Base-by-base conservation (phyloP, 2,797 vertebrate genomes). In the Ctenopoma multispine region DNA sequence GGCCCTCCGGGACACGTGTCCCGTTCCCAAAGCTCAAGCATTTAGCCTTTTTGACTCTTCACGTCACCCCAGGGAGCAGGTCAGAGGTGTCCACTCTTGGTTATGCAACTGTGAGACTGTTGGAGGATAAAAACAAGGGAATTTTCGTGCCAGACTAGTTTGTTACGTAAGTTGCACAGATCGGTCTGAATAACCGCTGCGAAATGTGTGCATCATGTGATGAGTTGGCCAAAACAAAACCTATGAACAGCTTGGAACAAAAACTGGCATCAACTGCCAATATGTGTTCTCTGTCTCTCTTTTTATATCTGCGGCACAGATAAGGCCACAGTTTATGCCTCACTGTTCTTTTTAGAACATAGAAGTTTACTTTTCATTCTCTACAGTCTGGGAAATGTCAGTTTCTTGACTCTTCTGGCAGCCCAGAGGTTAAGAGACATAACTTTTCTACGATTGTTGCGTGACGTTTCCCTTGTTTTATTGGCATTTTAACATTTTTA, bases 1-100 rank as follows among this genome's bases (percentile, higher is more conserved):
- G 58, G 75, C 78, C 80, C 62, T 79, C 79, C 8, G 0, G 67
- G 78, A 87, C 77, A 75, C 63, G 78, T 70, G 80, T 66, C 81
- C 54, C 49, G 72, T 36, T 82, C 72, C 59, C 69, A 63, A 27
- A 77, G 62, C 67, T 46, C 36, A 18, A 51, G 47, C 8, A 0
- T 84, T 85, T 71, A 63, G 75, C 49, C 59, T 47, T 66, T 82
- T 63, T n/a, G 66, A 79, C 75, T 77, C 63, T 21, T 69, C 50
- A 38, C 58, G 7, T 64, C 47, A 3, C 69, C 15, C 23, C 5
- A 7, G 48, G 61, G 69, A 67, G 57, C 44, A 18, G 69, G 69
- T 69, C 78, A 80, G 57, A 63, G 61, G 64, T 54, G 57, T 70
- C 70, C 58, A 43, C 44, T 63, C 38, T 12, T 3, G 9, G 50